A percentile compares a stretch with the other conserved stretches of the same genome.
Evolutionary conservation across 1,140 invertebrate genomes (phyloP).

Genomic region (Ylistrum balloti): DNA sequence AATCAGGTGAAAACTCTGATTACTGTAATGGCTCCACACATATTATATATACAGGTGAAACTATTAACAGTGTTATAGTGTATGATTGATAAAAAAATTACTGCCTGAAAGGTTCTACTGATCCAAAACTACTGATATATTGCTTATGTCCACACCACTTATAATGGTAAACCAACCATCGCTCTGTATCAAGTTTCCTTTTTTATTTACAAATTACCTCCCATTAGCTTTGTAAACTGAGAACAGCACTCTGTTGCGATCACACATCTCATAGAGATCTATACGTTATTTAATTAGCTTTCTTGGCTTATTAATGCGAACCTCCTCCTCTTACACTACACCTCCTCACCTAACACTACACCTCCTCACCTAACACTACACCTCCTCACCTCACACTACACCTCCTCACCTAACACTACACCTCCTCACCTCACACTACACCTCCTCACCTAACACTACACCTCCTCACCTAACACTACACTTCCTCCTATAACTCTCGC

Average conservation of each 20-base stretch:
- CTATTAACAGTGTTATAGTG: background rate
- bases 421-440: background rate
- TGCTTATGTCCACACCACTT: background rate
- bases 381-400: background rate
- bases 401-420: background rate
- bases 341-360: background rate
- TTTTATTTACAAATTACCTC: background rate
- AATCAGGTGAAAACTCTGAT: background rate
- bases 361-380: background rate
- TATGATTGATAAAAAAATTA: background rate
- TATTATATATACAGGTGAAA: conserved; percentile 29
- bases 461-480: background rate
- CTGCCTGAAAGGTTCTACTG: background rate
- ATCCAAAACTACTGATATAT: background rate
- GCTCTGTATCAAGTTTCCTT: background rate
- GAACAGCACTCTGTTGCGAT: background rate
- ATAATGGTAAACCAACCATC: background rate
- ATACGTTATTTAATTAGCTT: too few species aligned
- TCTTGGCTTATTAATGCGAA: too few species aligned
- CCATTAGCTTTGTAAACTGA: background rate
- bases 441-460: background rate
- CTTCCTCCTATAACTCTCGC: background rate
- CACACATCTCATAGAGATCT: too few species aligned
- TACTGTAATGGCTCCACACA: conserved; percentile 1
- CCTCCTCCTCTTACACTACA: too few species aligned